phyloP scores from a whole-genome alignment of 2,113 vertebrate genomes.

The Aegotheles bennettii region DNA sequence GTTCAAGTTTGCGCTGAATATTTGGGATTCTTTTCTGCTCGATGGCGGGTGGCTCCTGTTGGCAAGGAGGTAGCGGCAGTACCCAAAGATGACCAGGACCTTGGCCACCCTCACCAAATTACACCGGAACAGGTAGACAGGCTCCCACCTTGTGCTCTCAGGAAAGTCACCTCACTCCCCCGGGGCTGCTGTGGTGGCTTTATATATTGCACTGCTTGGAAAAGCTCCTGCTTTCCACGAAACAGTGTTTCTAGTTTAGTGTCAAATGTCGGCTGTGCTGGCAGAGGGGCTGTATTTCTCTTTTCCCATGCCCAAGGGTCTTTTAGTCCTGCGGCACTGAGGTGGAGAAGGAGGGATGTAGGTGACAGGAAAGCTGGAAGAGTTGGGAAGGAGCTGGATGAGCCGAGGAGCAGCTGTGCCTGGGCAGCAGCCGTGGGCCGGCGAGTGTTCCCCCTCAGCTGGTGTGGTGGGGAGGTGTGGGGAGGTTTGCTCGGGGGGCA shows the following conservation, averaged over 20 bases:
- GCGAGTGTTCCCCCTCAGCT: background rate
- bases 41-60: fast-evolving
- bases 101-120: background rate
- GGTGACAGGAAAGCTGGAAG: background rate
- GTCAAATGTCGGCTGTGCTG: fast-evolving
- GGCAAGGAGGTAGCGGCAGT: background rate
- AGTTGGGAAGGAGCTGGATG: background rate
- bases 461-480: background rate
- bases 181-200: background rate
- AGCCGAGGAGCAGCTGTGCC: background rate
- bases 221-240: background rate
- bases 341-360: background rate
- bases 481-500: background rate
- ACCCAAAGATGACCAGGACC: background rate
- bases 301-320: background rate
- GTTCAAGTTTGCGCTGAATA: background rate
- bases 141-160: background rate
- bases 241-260: background rate
- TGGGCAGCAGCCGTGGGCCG: fast-evolving
- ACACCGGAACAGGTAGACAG: background rate
- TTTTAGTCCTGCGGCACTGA: fast-evolving
- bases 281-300: background rate
- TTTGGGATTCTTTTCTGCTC: background rate
- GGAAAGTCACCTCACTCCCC: background rate
- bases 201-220: background rate